Percentiles rank a stretch among this genome's conserved stretches.
These are phyloP conservation scores for Carapus acus DNA, from an alignment of 2,797 vertebrate species.

Conservation along the genomic window DNA sequence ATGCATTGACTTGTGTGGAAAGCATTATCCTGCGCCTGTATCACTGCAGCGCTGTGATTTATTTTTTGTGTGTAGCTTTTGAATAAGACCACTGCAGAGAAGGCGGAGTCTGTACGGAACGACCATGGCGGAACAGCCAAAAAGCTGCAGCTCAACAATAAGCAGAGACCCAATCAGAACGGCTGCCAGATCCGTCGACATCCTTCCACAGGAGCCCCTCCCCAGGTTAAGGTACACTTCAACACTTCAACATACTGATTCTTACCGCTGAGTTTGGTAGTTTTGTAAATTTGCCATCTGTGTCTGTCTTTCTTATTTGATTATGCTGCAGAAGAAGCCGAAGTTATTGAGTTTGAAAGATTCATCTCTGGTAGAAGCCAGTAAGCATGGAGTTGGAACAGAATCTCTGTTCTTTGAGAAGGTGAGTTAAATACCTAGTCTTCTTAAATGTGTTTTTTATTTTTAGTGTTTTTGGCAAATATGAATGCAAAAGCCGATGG, in stretches of 20 bases:
- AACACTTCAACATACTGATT: too few species aligned
- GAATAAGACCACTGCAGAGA: conserved; percentile 85
- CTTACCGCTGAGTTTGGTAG: neutral
- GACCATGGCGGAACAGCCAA: conserved; percentile 91
- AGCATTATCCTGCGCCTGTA: neutral
- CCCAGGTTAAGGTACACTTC: conserved; percentile 56
- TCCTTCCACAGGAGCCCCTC: conserved; percentile 68
- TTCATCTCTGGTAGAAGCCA: conserved; percentile 80
- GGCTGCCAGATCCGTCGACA: conserved; percentile 91
- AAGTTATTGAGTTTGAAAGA: conserved; percentile 90
- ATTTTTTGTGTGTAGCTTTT: conserved; percentile 56
- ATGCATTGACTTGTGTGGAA: too few species aligned
- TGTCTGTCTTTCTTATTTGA: conserved; percentile 7
- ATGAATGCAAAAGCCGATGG: too few species aligned
- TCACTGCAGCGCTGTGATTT: neutral
- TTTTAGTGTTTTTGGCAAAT: too few species aligned
- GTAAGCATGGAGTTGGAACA: conserved; percentile 91
- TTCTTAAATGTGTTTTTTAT: too few species aligned
- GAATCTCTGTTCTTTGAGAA: conserved; percentile 99
- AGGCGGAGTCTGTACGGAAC: conserved; percentile 91
- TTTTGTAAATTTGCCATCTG: conserved; percentile 10
- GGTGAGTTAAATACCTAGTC: conserved; percentile 60
- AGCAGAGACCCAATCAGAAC: conserved; percentile 89
- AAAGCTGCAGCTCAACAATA: conserved; percentile 91
- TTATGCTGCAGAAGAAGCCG: conserved; percentile 85